Evolutionary conservation across 2,797 vertebrate species (phyloP).

Genomic region (Euthynnus affinis): DNA sequence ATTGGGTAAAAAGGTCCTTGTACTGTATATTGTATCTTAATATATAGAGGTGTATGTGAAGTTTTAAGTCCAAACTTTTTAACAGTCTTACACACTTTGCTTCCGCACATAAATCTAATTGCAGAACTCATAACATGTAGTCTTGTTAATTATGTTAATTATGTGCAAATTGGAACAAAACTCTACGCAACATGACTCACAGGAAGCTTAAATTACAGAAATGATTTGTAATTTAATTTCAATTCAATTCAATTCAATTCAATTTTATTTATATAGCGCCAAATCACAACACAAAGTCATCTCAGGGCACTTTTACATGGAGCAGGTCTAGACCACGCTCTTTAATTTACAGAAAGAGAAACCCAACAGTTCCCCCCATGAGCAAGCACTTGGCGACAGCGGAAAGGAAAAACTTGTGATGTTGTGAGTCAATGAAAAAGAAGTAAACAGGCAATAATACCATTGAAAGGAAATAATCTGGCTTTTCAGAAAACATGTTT

Average conservation of each 20-base stretch:
- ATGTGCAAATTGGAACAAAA: neutral
- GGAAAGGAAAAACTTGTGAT: too few species aligned
- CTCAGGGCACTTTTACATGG: too few species aligned
- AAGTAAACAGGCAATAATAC: neutral
- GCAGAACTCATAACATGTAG: neutral
- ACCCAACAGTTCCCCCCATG: too few species aligned
- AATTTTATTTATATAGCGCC: too few species aligned
- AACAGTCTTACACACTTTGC: neutral
- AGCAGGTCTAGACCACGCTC: too few species aligned
- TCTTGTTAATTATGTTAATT: neutral
- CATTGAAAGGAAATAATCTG: neutral
- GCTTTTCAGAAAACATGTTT: too few species aligned
- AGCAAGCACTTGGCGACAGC: too few species aligned
- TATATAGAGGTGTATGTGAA: neutral
- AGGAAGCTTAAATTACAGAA: neutral
- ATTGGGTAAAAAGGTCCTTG: neutral
- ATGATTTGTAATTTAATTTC: neutral
- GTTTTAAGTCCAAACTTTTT: neutral
- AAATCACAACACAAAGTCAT: too few species aligned
- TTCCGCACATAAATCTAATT: too few species aligned
- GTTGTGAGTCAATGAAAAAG: neutral
- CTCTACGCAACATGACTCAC: neutral
- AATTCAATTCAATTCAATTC: too few species aligned
- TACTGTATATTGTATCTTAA: neutral
- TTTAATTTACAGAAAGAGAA: too few species aligned